These are phyloP conservation scores for Cheilosia grossa DNA, from an alignment of 2,888 invertebrate genomes.

Conservation along the genomic window DNA sequence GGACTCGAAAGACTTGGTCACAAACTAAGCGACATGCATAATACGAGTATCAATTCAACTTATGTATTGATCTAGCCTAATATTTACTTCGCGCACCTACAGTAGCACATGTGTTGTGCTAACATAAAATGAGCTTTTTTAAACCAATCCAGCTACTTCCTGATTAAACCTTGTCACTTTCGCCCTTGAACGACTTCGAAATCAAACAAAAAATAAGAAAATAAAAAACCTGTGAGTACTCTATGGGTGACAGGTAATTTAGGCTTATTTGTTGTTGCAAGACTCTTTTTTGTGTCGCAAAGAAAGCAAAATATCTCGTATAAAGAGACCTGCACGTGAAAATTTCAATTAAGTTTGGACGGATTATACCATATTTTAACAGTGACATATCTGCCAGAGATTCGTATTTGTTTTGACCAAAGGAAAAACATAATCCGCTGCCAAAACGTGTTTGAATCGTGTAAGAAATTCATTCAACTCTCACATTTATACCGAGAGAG, in stretches of 20 bases:
- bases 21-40: too few relatives aligned
- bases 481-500: background rate
- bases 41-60: too few relatives aligned
- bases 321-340: too few relatives aligned
- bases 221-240: background rate
- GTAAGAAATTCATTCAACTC: background rate
- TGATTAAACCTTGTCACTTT: background rate
- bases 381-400: background rate
- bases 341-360: too few relatives aligned
- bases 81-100: too few relatives aligned
- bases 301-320: too few relatives aligned
- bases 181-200: background rate
- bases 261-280: too few relatives aligned
- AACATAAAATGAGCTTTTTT: background rate
- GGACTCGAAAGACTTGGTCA: too few relatives aligned
- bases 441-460: conserved; percentile 27
- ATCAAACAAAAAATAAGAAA: background rate
- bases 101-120: background rate
- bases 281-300: too few relatives aligned
- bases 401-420: background rate
- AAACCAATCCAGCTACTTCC: background rate
- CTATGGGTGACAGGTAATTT: too few relatives aligned
- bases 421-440: background rate
- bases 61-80: too few relatives aligned
- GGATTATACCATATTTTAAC: background rate